phyloP scores from a whole-genome alignment of 2,888 invertebrate species.

The Drepana falcataria region DNA sequence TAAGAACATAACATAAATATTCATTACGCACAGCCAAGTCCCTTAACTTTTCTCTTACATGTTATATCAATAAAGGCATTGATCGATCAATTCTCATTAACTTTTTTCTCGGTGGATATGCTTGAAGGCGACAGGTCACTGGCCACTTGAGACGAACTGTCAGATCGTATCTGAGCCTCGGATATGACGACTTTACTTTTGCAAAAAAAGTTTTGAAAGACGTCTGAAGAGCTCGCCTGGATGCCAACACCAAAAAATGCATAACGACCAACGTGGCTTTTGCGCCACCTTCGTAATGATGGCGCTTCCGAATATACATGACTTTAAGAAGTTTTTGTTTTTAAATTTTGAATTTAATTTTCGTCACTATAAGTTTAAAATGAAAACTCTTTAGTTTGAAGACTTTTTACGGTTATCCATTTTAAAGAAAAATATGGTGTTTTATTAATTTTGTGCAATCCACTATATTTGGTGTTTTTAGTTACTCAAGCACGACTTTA shows the following conservation, averaged over 20 bases:
- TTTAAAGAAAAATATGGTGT: too few species aligned
- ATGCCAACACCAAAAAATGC: constrained; percentile 51
- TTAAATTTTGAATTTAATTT: background rate
- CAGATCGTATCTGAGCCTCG: constrained; percentile 55
- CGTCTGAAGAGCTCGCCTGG: constrained; percentile 56
- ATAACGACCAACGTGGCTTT: constrained; percentile 30
- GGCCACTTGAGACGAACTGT: constrained; percentile 52
- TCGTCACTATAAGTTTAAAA: too few species aligned
- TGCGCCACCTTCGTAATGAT: background rate
- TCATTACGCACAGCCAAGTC: background rate
- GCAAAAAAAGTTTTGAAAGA: constrained; percentile 48
- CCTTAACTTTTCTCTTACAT: background rate
- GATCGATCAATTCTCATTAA: constrained; percentile 20
- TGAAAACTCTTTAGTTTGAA: too few species aligned
- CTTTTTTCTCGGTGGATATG: constrained; percentile 25
- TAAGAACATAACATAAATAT: background rate
- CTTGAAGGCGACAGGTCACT: constrained; percentile 40
- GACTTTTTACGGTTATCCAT: too few species aligned
- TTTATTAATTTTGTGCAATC: too few species aligned
- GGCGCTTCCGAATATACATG: background rate
- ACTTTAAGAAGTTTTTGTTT: background rate
- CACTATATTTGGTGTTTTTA: too few species aligned
- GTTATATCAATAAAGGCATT: background rate
- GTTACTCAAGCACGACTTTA: too few species aligned
- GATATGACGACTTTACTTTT: constrained; percentile 66